Conservation (phyloP, 2,797 vertebrate genomes). For the Myotis pilosus region DNA sequence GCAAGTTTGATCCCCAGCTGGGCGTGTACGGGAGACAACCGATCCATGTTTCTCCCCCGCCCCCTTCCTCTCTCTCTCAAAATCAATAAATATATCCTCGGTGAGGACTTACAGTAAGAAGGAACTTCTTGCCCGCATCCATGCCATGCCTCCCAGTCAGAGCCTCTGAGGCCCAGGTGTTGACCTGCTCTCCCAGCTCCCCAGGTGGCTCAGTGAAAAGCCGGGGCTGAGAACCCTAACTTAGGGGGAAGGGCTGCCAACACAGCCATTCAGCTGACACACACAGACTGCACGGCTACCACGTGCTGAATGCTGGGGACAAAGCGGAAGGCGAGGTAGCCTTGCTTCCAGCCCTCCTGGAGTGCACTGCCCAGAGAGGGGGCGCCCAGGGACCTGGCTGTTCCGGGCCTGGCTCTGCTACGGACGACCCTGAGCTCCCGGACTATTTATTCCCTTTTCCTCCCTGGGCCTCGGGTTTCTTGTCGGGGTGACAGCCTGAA, state of each 20-base stretch:
- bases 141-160: not conserved
- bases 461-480: not conserved
- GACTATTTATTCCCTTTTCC: not conserved
- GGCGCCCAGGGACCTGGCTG: not conserved
- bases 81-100: too few relatives aligned
- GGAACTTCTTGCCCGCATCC: not conserved
- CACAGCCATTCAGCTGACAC: not conserved
- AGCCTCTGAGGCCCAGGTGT: not conserved
- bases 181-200: not conserved
- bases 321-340: not conserved
- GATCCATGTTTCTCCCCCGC: too few relatives aligned
- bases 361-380: not conserved
- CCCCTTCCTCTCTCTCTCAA: too few relatives aligned
- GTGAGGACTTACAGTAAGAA: too few relatives aligned
- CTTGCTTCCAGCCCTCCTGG: not conserved
- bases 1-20: too few relatives aligned
- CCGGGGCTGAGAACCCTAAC: not conserved
- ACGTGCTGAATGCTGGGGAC: not conserved
- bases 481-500: not conserved
- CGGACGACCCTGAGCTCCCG: not conserved
- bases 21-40: too few relatives aligned
- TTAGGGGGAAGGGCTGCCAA: not conserved
- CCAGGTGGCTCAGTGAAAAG: not conserved
- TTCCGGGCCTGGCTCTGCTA: not conserved
- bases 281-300: not conserved